Percentiles rank a stretch among this genome's conserved stretches.
phyloP scores from a whole-genome alignment of 2,797 vertebrate species.

The Sphenopsis melanotis region DNA sequence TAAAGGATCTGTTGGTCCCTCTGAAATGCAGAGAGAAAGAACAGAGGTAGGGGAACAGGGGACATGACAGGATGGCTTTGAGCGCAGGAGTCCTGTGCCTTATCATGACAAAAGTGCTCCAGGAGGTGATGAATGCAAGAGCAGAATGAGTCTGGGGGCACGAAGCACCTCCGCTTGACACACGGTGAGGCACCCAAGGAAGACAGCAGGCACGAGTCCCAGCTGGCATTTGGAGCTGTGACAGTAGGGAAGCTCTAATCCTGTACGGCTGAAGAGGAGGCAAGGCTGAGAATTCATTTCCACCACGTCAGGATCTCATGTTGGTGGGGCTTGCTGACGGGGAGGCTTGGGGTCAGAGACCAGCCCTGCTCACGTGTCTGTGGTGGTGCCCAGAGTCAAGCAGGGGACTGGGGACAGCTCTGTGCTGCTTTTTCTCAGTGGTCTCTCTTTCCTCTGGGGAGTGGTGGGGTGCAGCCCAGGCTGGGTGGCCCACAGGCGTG shows the following conservation, averaged over 20 bases:
- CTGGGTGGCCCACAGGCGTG: neutral
- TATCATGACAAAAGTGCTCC: neutral
- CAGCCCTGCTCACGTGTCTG: neutral
- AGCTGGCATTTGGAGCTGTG: neutral
- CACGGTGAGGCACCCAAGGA: neutral
- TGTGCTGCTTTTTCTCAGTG: fast-evolving
- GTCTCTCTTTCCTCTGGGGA: neutral
- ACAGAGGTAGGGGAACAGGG: neutral
- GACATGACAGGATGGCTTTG: neutral
- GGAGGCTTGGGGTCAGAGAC: neutral
- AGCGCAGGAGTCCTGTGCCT: neutral
- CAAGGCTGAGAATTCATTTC: neutral
- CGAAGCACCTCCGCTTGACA: fast-evolving
- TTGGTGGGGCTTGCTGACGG: neutral
- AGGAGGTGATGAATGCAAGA: neutral
- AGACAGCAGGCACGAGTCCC: neutral
- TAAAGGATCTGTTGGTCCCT: neutral
- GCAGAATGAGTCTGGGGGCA: neutral
- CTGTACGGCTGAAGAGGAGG: neutral
- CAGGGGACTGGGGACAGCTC: fast-evolving
- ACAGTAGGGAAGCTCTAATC: neutral
- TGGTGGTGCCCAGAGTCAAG: neutral
- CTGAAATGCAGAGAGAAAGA: neutral
- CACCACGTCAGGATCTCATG: neutral
- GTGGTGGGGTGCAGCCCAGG: neutral